These are phyloP conservation scores for Sepioteuthis lessoniana DNA, from an alignment of 2,888 invertebrate genomes.

Conservation along the genomic window DNA sequence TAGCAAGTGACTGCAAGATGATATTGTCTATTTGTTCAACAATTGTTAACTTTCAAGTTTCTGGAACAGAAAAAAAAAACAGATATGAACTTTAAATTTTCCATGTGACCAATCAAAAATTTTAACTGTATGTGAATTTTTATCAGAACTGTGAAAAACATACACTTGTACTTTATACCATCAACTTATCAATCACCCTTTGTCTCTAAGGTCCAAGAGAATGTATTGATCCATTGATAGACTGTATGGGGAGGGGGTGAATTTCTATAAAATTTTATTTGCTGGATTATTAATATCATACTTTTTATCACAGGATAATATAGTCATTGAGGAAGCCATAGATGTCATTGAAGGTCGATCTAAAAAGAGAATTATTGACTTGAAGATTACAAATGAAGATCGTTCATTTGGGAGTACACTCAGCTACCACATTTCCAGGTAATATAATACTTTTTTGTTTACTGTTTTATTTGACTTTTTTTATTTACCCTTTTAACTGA, in stretches of 20 bases:
- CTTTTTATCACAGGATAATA: slow-evolving; percentile 68
- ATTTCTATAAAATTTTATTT: background rate
- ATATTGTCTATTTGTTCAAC: too few species aligned
- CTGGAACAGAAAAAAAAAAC: too few species aligned
- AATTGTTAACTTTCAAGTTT: too few species aligned
- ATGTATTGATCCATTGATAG: background rate
- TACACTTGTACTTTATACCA: too few species aligned
- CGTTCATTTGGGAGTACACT: slow-evolving; percentile 94
- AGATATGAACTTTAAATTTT: too few species aligned
- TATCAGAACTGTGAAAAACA: too few species aligned
- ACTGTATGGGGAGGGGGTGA: background rate
- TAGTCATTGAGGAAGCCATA: slow-evolving; percentile 80
- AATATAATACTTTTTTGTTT: slow-evolving; percentile 63
- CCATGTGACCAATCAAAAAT: too few species aligned
- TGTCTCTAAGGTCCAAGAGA: too few species aligned
- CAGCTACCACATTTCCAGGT: slow-evolving; percentile 95
- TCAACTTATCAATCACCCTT: too few species aligned
- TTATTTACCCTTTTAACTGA: too few species aligned
- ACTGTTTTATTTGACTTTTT: background rate
- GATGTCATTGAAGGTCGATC: slow-evolving; percentile 85
- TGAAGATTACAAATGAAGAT: slow-evolving; percentile 91
- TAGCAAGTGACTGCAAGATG: too few species aligned
- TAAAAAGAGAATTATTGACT: slow-evolving; percentile 82
- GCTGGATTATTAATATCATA: background rate
- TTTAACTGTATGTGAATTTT: too few species aligned